Base-by-base conservation (phyloP, 1,140 invertebrate genomes). In the Venustaconcha ellipsiformis region DNA sequence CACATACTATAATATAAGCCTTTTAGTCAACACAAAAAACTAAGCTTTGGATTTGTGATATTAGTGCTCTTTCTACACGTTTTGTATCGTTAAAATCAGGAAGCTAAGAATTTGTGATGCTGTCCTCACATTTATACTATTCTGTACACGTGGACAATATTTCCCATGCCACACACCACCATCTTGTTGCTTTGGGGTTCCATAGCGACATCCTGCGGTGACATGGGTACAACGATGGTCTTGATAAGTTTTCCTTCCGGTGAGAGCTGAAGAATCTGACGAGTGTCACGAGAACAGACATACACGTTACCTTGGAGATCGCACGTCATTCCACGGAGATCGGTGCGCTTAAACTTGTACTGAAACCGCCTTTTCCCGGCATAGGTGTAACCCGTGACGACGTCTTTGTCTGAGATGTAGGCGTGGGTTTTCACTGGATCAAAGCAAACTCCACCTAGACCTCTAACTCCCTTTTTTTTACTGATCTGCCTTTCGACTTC, bases 131-230 rank as follows among this genome's bases (percentile, higher is more conserved):
- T 48, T 6, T 68, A 77, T 14, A 77, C 70, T 3, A 77, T 64
- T 60, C 72, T 77, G 58, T 77, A 77, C 15, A 77, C 64, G 59
- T 77, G 75, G 1, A 77, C 58, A n/a, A 77, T 64, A 63, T 77
- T 70, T 20, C 75, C 75, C 2, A 77, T 70, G 4, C 75, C 75
- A 1, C 72, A 70, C 23, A 77, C 75, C 12, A 77, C 37, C 75
- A 77, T 72, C 57, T 77, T 77, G 70, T 77, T 77, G 26, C 75
- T 70, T 70, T 72, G 72, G 18, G 75, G 75, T n/a, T 77, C 75
- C 56, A 77, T 77, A 11, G 75, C 75, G n/a, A 77, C 75, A 59
- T 77, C 75, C 57, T 77, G 75, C 14, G 75, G 70, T 26, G 75
- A 77, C 55, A 77, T 60, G 14, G 75, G 75, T 55, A 77, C 75